Conservation (phyloP, 2,797 vertebrate genomes). For the Remorina albescens region DNA sequence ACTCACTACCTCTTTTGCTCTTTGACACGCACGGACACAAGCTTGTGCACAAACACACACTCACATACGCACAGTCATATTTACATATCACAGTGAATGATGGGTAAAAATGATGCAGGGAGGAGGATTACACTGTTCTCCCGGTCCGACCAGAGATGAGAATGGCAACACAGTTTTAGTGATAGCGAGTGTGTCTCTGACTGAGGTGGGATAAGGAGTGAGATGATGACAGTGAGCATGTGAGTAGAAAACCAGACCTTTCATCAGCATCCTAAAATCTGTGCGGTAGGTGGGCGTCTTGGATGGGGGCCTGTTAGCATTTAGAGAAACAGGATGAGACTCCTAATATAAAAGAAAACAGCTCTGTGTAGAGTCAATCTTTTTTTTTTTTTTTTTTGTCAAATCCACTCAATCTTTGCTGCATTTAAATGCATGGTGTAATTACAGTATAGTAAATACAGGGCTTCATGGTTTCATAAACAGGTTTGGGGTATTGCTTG, state of each 20-base stretch:
- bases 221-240: constrained; percentile 71
- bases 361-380: constrained; percentile 36
- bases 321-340: constrained; percentile 58
- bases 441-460: constrained; percentile 73
- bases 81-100: constrained; percentile 88
- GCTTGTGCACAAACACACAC: constrained; percentile 18
- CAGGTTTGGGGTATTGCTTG: constrained; percentile 81
- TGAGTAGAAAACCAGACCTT: constrained; percentile 68
- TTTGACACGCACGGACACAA: constrained; percentile 58
- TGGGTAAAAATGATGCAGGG: constrained; percentile 72
- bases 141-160: constrained; percentile 68
- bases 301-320: constrained; percentile 47
- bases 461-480: constrained; percentile 59
- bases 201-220: constrained; percentile 69
- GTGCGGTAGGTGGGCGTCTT: constrained; percentile 36
- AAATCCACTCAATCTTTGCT: constrained; percentile 74
- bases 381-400: constrained; percentile 15
- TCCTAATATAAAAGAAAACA: constrained; percentile 61
- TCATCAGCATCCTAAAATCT: constrained; percentile 64
- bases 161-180: constrained; percentile 70
- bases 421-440: constrained; percentile 71
- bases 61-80: constrained; percentile 76
- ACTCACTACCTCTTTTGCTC: constrained; percentile 62
- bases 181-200: constrained; percentile 65
- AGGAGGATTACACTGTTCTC: constrained; percentile 70